Evolutionary conservation across 2,113 vertebrate species (phyloP).

Genomic region (Chaetura pelagica): DNA sequence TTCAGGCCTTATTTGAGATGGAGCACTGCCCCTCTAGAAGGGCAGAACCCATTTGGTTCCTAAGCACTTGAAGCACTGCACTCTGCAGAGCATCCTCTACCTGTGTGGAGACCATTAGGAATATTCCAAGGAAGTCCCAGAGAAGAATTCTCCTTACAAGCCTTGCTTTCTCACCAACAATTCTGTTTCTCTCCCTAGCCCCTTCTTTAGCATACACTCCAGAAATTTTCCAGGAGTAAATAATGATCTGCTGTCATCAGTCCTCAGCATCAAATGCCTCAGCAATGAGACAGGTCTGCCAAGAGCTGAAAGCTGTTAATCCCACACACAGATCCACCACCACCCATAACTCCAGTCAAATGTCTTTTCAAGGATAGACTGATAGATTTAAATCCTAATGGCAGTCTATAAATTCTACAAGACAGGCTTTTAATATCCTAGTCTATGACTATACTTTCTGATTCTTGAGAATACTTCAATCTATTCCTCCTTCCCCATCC

Average conservation of each 20-base stretch:
- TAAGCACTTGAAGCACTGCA: not conserved
- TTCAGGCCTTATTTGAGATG: not conserved
- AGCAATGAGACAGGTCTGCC: not conserved
- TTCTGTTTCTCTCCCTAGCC: not conserved
- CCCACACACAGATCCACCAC: not conserved
- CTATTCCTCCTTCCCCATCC: not conserved
- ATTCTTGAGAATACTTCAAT: not conserved
- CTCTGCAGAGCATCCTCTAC: not conserved
- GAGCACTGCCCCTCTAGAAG: not conserved
- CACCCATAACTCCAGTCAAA: constrained; percentile 2
- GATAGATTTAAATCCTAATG: constrained; percentile 8
- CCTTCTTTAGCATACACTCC: not conserved
- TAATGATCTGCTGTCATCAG: not conserved
- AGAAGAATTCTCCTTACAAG: not conserved
- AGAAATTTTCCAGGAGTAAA: not conserved
- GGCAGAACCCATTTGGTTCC: not conserved
- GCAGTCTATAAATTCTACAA: constrained; percentile 12
- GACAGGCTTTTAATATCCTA: not conserved
- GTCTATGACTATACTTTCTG: not conserved
- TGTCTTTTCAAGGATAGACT: constrained; percentile 1
- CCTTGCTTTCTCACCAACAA: not conserved
- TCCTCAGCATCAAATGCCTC: not conserved
- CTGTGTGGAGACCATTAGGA: not conserved
- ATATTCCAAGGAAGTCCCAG: not conserved
- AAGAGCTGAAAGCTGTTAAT: not conserved